These are phyloP conservation scores for Hemaris fuciformis DNA, from an alignment of 2,888 invertebrate species.

Conservation along the genomic window DNA sequence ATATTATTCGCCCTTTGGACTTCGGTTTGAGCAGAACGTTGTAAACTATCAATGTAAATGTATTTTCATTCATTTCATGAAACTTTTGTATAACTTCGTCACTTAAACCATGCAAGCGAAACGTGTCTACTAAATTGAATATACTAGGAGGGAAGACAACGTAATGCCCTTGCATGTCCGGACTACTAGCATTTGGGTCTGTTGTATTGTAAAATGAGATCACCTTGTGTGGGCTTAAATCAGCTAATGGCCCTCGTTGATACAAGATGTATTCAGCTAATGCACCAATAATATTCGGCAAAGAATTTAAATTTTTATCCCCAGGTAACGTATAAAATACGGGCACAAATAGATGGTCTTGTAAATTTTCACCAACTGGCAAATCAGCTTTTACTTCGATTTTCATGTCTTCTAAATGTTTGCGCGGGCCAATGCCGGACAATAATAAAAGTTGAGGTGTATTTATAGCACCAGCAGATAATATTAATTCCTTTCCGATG, in stretches of 20 bases:
- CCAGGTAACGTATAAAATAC: slow-evolving; percentile 51
- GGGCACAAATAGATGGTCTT: slow-evolving; percentile 74
- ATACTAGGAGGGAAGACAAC: slow-evolving; percentile 47
- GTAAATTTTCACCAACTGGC: slow-evolving; percentile 77
- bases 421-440: slow-evolving; percentile 76
- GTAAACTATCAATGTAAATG: slow-evolving; percentile 65
- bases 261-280: slow-evolving; percentile 70
- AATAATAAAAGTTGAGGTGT: slow-evolving; percentile 76
- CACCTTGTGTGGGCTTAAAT: slow-evolving; percentile 59
- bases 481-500: slow-evolving; percentile 72
- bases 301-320: slow-evolving; percentile 37
- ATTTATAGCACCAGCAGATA: slow-evolving; percentile 76
- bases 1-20: slow-evolving; percentile 84
- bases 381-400: slow-evolving; percentile 66
- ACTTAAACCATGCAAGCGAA: slow-evolving; percentile 39
- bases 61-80: slow-evolving; percentile 43
- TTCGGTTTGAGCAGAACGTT: slow-evolving; percentile 84
- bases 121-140: slow-evolving; percentile 44
- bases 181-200: slow-evolving; percentile 44
- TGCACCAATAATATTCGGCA: slow-evolving; percentile 45
- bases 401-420: slow-evolving; percentile 55
- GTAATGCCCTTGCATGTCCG: slow-evolving; percentile 57
- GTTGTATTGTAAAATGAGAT: slow-evolving; percentile 55
- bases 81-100: slow-evolving; percentile 46
- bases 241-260: slow-evolving; percentile 70